These are phyloP conservation scores for Sipha maydis DNA, from an alignment of 2,888 invertebrate genomes.

Conservation along the genomic window DNA sequence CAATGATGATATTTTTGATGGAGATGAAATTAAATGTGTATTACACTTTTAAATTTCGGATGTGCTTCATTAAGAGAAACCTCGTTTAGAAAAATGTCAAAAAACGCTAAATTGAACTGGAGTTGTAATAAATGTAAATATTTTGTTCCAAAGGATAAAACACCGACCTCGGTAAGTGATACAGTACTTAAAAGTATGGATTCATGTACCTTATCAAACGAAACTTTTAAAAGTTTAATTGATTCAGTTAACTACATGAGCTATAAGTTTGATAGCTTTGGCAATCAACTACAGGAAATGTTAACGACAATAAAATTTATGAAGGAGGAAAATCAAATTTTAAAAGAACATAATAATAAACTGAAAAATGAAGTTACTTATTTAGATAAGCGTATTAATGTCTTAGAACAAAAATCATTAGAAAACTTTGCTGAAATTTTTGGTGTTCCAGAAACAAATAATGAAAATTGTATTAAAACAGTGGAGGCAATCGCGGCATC, in stretches of 20 bases:
- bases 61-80: conserved; percentile 14
- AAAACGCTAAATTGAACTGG: conserved; percentile 4
- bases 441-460: neutral
- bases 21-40: conserved; percentile 31
- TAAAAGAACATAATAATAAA: neutral
- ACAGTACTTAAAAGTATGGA: neutral
- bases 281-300: conserved; percentile 11
- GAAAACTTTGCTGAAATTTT: neutral
- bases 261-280: neutral
- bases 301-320: neutral
- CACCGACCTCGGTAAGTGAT: neutral
- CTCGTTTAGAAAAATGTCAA: conserved; percentile 33
- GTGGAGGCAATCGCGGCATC: neutral
- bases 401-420: neutral
- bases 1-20: conserved; percentile 31
- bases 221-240: conserved; percentile 27
- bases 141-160: neutral
- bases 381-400: neutral
- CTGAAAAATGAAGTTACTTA: neutral
- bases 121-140: conserved; percentile 23
- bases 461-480: neutral
- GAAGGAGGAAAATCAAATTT: neutral
- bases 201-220: neutral
- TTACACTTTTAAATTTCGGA: neutral
- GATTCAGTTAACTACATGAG: conserved; percentile 19